Evolutionary conservation across 2,888 invertebrate species (phyloP), one percentile per base, ranked within the genome.

Genomic region (Hydraecia micacea): DNA sequence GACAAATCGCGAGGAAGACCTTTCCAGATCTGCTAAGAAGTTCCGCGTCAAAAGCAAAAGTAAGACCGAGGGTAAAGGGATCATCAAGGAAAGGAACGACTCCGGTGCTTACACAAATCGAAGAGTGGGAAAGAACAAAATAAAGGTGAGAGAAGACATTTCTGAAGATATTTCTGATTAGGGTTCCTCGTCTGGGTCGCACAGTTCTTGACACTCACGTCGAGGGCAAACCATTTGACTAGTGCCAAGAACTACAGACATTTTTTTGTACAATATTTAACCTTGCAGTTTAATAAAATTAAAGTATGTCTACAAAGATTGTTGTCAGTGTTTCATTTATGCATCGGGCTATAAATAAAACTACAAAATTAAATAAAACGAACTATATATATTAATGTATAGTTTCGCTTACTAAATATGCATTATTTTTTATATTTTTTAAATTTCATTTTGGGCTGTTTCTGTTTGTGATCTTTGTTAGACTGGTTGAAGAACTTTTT

Each of bases 151-250:
- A 66, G 96, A 96, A 73, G 96, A 96, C 65, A 86, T 95, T 15
- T 96, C 96, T 0, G 95, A 96, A 0, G 96, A 96, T 74, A 77
- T 93, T 18, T 96, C 96, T 0, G 95, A 96, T 76, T 95, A 90
- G 65, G 63, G 9, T 55, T 28, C 52, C 72, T 63, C 21, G 52
- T 49, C 63, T 39, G 60, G 66, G 46, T 46, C 46, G 4, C 25
- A 42, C 18, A 63, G 85, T 84, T 85, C 65, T 67, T 86, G 85
- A 80, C 88, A 88, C 79, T 86, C 58, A 89, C 46, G 89, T 83
- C 86, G 81, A 52, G 28, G 25, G 21, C 28, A 25, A 72, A 67
- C 36, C 71, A 80, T 72, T 81, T 81, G 88, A 88, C 83, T 89
- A 84, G 86, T 86, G 89, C 87, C 89, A 87, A 71, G 77, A 86